These are phyloP conservation scores for Zalophus californianus DNA, from an alignment of 2,797 vertebrate species.

Conservation along the genomic window DNA sequence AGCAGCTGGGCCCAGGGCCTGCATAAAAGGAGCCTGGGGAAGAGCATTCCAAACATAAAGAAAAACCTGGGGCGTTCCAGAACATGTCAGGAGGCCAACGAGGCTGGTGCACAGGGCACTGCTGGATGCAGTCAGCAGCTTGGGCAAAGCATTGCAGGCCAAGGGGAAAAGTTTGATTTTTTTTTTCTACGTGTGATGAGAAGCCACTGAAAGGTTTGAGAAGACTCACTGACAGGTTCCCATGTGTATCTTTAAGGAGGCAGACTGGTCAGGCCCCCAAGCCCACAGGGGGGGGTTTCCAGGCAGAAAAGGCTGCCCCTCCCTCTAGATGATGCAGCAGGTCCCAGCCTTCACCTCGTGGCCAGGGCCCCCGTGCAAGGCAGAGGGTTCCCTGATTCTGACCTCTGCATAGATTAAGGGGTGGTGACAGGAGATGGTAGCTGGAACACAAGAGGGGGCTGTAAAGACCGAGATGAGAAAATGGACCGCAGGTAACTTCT, in stretches of 20 bases:
- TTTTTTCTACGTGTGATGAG: neutral
- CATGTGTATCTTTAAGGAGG: neutral
- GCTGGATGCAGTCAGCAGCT: neutral
- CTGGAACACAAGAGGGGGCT: neutral
- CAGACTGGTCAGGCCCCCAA: neutral
- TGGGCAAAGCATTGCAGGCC: neutral
- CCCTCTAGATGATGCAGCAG: neutral
- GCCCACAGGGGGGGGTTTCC: neutral
- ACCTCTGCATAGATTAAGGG: rapidly evolving
- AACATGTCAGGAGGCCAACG: neutral
- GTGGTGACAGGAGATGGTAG: neutral
- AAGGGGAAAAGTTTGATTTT: neutral
- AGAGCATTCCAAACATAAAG: neutral
- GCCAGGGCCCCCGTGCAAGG: neutral
- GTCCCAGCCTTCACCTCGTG: neutral
- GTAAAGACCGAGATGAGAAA: neutral
- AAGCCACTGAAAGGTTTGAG: neutral
- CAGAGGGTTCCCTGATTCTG: neutral
- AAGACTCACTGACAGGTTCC: neutral
- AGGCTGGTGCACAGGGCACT: neutral
- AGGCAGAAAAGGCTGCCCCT: neutral
- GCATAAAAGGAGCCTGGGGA: neutral
- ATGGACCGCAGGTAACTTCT: neutral
- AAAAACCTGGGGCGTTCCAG: neutral
- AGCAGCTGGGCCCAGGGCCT: neutral